Base-by-base conservation (phyloP, 2,113 vertebrate genomes). In the Apeltes quadracus region DNA sequence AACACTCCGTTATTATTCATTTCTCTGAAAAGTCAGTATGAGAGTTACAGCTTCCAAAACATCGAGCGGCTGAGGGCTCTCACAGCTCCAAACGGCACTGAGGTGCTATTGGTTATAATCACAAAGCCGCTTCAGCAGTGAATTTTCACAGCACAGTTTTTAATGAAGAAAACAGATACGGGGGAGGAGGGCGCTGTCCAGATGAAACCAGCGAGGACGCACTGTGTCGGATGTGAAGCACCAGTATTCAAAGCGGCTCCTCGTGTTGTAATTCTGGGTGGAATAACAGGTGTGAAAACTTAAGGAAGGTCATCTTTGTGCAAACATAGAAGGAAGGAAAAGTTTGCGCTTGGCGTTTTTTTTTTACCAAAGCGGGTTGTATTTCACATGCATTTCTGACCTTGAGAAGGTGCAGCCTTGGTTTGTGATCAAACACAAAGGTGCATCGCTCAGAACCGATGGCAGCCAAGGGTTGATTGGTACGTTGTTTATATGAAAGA, bases 221-320 rank as follows among this genome's bases (percentile, higher is more conserved):
- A 34, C 27, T 0, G 53, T 15, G 73, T 82, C 81, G 65, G 77
- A 29, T 53, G 78, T 83, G 75, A 87, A 83, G 82, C 65, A 83
- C 67, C 84, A 48, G 79, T 76, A 27, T 2, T 6, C 20, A 0
- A 51, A 22, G 44, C 46, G 18, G 0, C 4, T n/a, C n/a, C 29
- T 3, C 5, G 29, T 2, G 29, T 41, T 57, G 56, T 61, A 8
- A 44, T 39, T 74, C 57, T 36, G 56, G 48, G 13, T 44, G 25
- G 57, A 81, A 72, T 50, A 76, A 74, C 36, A 61, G 51, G 39
- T 34, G 64, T 46, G 65, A 69, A 51, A 43, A 65, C 71, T 72
- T 81, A 27, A 43, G 29, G 6, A 32, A 67, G 10, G 8, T 39
- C 23, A 9, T 55, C 12, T 46, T 41, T 61, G 64, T 54, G 61